These are phyloP conservation scores for Recurvirostra avosetta DNA, from an alignment of 2,113 vertebrate genomes.

Conservation along the genomic window DNA sequence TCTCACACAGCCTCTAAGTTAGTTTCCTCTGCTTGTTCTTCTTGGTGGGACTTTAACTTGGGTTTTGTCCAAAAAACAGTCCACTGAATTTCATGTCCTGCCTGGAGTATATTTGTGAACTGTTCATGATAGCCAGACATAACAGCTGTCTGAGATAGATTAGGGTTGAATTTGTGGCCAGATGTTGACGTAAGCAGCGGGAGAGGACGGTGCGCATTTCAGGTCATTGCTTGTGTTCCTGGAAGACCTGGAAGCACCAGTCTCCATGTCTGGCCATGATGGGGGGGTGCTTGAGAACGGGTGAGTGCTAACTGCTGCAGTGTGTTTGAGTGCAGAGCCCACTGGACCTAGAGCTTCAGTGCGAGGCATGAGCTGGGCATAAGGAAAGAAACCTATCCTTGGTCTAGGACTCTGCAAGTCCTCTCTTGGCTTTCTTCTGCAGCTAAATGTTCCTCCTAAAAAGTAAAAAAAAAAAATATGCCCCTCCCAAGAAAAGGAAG, in stretches of 20 bases:
- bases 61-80: constrained; percentile 12
- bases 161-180: constrained; percentile 2
- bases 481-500: neutral
- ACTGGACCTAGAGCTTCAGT: neutral
- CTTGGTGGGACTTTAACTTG: constrained; percentile 15
- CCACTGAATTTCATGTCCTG: constrained; percentile 7
- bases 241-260: neutral
- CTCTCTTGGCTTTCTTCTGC: neutral
- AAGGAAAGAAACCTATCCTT: neutral
- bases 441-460: neutral
- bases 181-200: neutral
- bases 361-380: neutral
- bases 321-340: neutral
- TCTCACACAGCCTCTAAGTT: neutral
- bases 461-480: neutral
- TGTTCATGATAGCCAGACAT: constrained; percentile 26
- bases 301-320: neutral
- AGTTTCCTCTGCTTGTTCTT: constrained; percentile 17
- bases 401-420: neutral
- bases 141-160: constrained; percentile 42
- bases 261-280: neutral
- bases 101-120: neutral
- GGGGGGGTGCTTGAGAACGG: neutral
- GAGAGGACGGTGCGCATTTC: accelerated
- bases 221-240: neutral